Conservation (phyloP, 2,797 vertebrate genomes). For the Notamacropus eugenii region DNA sequence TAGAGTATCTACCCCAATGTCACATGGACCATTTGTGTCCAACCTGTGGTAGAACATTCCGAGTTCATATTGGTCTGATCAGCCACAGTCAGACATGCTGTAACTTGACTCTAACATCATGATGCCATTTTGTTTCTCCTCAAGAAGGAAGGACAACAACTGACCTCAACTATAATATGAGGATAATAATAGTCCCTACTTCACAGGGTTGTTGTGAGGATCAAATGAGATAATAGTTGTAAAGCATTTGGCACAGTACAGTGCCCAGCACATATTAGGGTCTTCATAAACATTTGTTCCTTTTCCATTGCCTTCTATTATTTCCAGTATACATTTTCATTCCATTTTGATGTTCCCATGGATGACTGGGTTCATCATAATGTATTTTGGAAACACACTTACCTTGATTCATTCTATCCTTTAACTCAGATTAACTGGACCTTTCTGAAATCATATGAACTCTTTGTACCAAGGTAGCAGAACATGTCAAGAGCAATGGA, state of each 20-base stretch:
- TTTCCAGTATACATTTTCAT: not conserved
- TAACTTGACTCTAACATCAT: no score
- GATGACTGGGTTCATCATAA: not conserved
- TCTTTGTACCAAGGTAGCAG: not conserved
- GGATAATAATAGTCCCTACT: not conserved
- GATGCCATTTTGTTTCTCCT: no score
- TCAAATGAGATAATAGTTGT: not conserved
- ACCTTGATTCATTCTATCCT: not conserved
- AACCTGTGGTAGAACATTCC: no score
- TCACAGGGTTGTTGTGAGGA: not conserved
- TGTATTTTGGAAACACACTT: not conserved
- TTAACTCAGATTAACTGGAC: not conserved
- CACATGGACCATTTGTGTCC: no score
- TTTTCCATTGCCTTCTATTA: not conserved
- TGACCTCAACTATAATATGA: not conserved
- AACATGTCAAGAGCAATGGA: not conserved
- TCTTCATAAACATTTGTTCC: not conserved
- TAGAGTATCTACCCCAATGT: no score
- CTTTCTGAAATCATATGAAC: not conserved
- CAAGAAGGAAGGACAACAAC: no score
- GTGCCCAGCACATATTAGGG: not conserved
- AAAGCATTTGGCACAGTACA: not conserved
- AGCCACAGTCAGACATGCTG: no score
- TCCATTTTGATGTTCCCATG: not conserved
- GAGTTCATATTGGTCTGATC: no score